These are phyloP conservation scores for Dicerorhinus sumatrensis DNA, from an alignment of 2,113 vertebrate species.

Conservation along the genomic window DNA sequence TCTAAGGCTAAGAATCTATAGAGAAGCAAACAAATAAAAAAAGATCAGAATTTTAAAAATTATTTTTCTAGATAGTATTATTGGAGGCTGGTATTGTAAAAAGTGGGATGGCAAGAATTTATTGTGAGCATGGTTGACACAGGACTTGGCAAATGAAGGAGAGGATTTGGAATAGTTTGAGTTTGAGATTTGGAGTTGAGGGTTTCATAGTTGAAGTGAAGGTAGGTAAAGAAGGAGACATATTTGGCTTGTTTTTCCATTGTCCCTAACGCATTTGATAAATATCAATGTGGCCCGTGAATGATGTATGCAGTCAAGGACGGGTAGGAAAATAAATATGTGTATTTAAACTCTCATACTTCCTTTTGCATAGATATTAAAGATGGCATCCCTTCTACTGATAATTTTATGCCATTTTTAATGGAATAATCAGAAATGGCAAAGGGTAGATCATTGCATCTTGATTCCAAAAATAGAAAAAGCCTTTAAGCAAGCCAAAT, in stretches of 20 bases:
- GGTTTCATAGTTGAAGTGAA: background rate
- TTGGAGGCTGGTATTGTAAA: background rate
- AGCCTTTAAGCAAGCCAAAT: background rate
- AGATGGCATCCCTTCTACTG: background rate
- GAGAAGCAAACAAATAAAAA: background rate
- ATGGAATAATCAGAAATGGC: background rate
- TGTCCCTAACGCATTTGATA: background rate
- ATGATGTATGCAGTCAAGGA: background rate
- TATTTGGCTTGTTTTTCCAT: background rate
- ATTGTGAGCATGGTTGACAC: background rate
- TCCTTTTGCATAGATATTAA: background rate
- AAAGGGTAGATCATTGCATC: background rate
- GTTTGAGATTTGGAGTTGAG: background rate
- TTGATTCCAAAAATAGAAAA: background rate
- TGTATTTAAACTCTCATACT: background rate
- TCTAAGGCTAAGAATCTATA: background rate
- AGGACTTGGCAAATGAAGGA: background rate
- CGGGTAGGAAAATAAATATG: background rate
- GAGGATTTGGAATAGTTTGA: background rate
- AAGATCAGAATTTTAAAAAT: background rate
- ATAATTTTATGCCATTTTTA: background rate
- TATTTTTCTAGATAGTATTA: background rate
- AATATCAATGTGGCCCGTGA: background rate
- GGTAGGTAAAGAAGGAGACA: background rate
- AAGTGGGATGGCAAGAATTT: background rate